Evolutionary conservation across 2,888 invertebrate genomes (phyloP), one percentile per base, ranked within the genome.

Genomic region (Zaprionus lineosus): DNA sequence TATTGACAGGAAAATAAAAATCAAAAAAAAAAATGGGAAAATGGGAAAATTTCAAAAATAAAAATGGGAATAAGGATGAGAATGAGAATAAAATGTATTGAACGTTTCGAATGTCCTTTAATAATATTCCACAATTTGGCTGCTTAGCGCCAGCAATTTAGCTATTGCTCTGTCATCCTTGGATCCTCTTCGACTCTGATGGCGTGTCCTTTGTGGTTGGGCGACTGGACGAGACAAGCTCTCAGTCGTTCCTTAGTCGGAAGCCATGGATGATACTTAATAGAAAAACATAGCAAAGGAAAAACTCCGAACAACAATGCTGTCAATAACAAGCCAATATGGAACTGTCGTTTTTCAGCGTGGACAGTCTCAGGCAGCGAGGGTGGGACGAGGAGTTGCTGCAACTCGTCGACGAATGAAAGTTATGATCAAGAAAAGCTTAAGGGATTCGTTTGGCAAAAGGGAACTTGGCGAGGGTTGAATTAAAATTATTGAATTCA

Each of bases 251-350:
- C 50, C 74, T 64, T 62, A 55, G 58, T 21, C 37, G 53, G 28
- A 33, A 46, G 39, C 36, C 34, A 26, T 18, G n/a, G 31, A 5
- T 33, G 31, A 5, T 33, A 36, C 34, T 14, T 33, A 21, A 29
- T 29, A 39, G 29, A 26, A 43, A 57, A 21, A 37, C 26, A 28
- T 7, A 33, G 15, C 12, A 31, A 29, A 44, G 48, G 40, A 40
- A 53, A 47, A 50, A 44, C 47, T 57, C 56, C 29, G 12, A 56
- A 58, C 78, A 82, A 72, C 75, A 72, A 74, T 62, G 75, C 75
- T 78, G 78, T 77, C 78, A 78, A 82, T 78, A 82, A 63, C 62
- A 74, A 55, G 63, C 72, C 78, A 82, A 77, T 69, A 81, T 74
- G 64, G 55, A 69, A 36, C 58, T 60, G 44, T 44, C 63, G 60